Evolutionary conservation across 30 jellyfish, hydroid and myxozoan species (phyloP).

Genomic region (Turritopsis dohrnii): DNA sequence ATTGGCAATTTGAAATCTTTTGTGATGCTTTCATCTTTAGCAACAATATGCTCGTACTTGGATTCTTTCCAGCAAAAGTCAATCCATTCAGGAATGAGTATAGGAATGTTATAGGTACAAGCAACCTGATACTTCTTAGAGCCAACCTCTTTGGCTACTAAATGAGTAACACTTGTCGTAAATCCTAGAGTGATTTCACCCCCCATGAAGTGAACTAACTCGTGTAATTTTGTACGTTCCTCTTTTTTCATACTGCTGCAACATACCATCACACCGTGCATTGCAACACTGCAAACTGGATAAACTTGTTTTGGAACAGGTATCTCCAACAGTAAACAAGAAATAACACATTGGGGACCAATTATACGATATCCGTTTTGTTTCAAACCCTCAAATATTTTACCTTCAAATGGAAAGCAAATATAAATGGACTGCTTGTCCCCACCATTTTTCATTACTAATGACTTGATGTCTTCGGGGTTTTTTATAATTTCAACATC

Average conservation of each 20-base stretch:
- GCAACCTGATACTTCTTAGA: conserved; percentile 86
- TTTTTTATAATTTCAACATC: conserved; percentile 21
- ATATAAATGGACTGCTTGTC: conserved; percentile 32
- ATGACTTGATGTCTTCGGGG: neutral
- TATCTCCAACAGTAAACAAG: conserved; percentile 41
- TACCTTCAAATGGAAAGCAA: conserved; percentile 71
- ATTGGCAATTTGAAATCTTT: conserved; percentile 49
- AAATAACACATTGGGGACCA: conserved; percentile 77
- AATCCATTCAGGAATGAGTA: conserved; percentile 80
- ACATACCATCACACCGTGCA: conserved; percentile 75
- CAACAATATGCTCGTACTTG: conserved; percentile 35
- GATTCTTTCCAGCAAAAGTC: conserved; percentile 49
- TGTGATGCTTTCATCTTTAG: conserved; percentile 22
- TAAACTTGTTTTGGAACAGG: conserved; percentile 49
- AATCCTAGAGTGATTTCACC: conserved; percentile 68
- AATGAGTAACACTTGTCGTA: conserved; percentile 82
- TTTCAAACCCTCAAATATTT: conserved; percentile 41
- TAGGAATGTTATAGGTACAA: conserved; percentile 45
- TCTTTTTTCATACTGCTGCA: conserved; percentile 74
- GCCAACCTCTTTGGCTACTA: conserved; percentile 95
- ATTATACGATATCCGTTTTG: conserved; percentile 41
- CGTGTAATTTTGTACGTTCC: conserved; percentile 43
- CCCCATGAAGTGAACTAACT: conserved; percentile 66
- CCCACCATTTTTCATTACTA: neutral
- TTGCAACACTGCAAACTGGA: conserved; percentile 65